Percentiles rank a stretch among this genome's conserved stretches.
Conservation (phyloP, 2,888 invertebrate genomes). For the Apantesis nais region DNA sequence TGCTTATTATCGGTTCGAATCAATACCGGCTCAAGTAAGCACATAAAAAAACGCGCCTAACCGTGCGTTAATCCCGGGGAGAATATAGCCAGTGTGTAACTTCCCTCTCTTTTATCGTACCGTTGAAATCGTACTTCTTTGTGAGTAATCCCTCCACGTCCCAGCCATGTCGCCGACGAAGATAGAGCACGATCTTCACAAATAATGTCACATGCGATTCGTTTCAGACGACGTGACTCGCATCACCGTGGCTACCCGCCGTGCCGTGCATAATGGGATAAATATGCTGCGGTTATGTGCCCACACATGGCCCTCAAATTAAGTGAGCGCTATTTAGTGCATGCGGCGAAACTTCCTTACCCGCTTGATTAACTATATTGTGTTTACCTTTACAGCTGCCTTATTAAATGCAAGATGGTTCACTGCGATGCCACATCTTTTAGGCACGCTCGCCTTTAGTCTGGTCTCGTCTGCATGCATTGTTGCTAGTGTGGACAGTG, state of each 20-base stretch:
- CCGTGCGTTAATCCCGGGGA: slow-evolving; percentile 78
- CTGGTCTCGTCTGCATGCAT: slow-evolving; percentile 48
- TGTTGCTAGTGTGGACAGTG: slow-evolving; percentile 36
- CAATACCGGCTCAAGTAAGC: slow-evolving; percentile 39
- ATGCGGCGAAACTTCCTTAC: slow-evolving; percentile 74
- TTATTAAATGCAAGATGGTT: slow-evolving; percentile 63
- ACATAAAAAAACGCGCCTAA: slow-evolving; percentile 65
- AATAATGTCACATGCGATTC: slow-evolving; percentile 87
- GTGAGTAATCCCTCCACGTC: slow-evolving; percentile 85
- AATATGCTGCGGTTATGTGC: slow-evolving; percentile 84
- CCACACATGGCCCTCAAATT: slow-evolving; percentile 83
- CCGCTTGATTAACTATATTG: slow-evolving; percentile 77
- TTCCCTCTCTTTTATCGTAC: slow-evolving; percentile 83
- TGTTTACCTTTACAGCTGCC: slow-evolving; percentile 68
- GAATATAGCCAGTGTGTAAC: slow-evolving; percentile 78
- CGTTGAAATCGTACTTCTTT: slow-evolving; percentile 85
- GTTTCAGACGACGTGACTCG: slow-evolving; percentile 85
- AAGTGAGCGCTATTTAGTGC: slow-evolving; percentile 81
- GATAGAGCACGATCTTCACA: slow-evolving; percentile 86
- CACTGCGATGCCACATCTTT: slow-evolving; percentile 33
- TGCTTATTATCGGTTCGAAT: slow-evolving; percentile 31
- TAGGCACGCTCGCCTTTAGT: slow-evolving; percentile 20
- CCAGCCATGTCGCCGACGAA: slow-evolving; percentile 83
- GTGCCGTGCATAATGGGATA: slow-evolving; percentile 85
- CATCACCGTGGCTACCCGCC: slow-evolving; percentile 77